Base-by-base conservation (phyloP, 2,888 invertebrate species). In the Agrochola circellaris region DNA sequence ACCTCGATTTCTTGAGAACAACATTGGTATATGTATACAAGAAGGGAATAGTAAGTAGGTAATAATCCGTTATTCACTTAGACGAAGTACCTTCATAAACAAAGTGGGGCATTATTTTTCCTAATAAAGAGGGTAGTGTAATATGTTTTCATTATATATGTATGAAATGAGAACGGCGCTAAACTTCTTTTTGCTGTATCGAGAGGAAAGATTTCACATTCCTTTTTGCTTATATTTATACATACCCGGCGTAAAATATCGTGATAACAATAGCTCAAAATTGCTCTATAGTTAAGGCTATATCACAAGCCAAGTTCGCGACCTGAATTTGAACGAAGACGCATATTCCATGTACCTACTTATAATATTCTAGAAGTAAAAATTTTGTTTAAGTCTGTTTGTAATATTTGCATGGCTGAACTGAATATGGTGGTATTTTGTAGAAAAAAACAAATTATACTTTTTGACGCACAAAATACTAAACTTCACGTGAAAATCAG, bases 41-140 rank as follows among this genome's bases (percentile, higher is more conserved):
- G 77, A 79, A 80, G 83, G 84, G 91, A 92, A 92, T 93, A 91
- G 88, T 89, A 91, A 93, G 86, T 85, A 90, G 90, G 88, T 87
- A 89, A 91, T 91, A 91, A 92, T 87, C 89, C 87, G 89, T 90
- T 90, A 89, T 86, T 86, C 85, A 86, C 92, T 93, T 89, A 91
- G 85, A 79, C 78, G 80, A 87, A 89, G 90, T 90, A 92, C 62
- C 67, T 83, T 48, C 83, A 81, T 81, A 81, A 91, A 91, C 90
- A 82, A 90, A 89, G 89, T 79, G 83, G 83, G 82, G 79, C 81
- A 87, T 88, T 88, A 87, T 90, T 90, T 83, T 78, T 75, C 77
- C 81, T 84, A 82, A 85, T 81, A 83, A 69, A 88, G 81, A 83
- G 79, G 69, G 75, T 72, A 67, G 61, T 76, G 60, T 78, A 75